phyloP scores from a whole-genome alignment of 64 coral and sea anemone genomes.

The Pachyseris speciosa region DNA sequence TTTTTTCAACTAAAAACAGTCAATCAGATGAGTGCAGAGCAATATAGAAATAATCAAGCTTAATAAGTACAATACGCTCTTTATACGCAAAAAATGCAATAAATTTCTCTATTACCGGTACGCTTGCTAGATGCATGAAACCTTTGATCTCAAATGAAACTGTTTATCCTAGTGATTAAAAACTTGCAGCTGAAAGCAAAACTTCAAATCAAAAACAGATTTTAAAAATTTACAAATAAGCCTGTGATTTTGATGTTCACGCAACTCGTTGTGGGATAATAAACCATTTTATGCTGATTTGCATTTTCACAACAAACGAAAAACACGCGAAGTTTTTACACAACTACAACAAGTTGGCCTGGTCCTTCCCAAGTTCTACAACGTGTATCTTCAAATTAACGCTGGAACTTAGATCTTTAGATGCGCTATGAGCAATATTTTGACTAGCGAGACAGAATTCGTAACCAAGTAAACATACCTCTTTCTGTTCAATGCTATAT shows the following conservation, averaged over 20 bases:
- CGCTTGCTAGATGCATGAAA: background rate
- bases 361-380: background rate
- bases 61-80: too few species aligned
- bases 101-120: background rate
- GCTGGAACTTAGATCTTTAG: background rate
- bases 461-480: background rate
- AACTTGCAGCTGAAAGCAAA: background rate
- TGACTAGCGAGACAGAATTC: constrained; percentile 3
- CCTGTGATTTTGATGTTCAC: background rate
- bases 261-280: background rate
- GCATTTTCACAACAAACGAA: constrained; percentile 32
- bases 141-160: background rate
- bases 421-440: background rate
- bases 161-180: constrained; percentile 13
- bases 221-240: background rate
- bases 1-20: too few species aligned
- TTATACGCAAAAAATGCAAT: background rate
- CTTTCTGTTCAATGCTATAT: background rate
- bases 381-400: background rate
- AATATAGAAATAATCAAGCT: too few species aligned
- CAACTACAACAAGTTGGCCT: background rate
- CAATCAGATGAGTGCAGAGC: background rate
- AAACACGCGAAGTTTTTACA: constrained; percentile 1
- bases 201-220: background rate
- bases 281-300: background rate